Percentiles rank a stretch among this genome's conserved stretches.
phyloP scores from a whole-genome alignment of 2,797 vertebrate species.

The Chaunax sp. region DNA sequence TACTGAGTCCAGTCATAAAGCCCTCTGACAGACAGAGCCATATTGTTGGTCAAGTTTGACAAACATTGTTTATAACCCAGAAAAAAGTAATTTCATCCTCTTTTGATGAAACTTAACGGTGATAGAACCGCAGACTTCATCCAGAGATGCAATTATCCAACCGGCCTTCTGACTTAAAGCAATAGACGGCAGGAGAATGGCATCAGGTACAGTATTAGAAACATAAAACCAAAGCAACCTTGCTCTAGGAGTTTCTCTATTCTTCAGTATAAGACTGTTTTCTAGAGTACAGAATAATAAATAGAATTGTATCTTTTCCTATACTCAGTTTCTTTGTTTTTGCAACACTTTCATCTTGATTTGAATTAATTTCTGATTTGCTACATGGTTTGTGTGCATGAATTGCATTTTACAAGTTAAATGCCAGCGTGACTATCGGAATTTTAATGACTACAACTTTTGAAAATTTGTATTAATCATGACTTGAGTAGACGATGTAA shows the following conservation, averaged over 20 bases:
- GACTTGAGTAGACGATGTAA: background rate
- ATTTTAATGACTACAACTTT: conserved; percentile 37
- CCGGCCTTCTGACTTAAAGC: conserved; percentile 53
- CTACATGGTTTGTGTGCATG: background rate
- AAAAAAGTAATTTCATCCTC: conserved; percentile 47
- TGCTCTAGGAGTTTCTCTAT: conserved; percentile 19
- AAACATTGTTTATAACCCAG: conserved; percentile 56
- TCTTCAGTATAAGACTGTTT: background rate
- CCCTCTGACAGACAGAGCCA: conserved; percentile 11
- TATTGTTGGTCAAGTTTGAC: conserved; percentile 38
- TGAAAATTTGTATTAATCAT: conserved; percentile 28
- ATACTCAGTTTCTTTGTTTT: background rate
- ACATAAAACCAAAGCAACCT: conserved; percentile 10
- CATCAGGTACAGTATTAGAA: conserved; percentile 55
- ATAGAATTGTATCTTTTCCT: background rate
- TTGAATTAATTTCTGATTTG: background rate
- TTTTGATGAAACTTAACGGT: conserved; percentile 52
- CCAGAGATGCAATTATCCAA: conserved; percentile 59
- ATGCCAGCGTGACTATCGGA: conserved; percentile 26
- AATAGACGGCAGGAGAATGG: conserved; percentile 43
- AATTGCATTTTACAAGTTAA: conserved; percentile 29
- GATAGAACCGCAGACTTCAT: conserved; percentile 32
- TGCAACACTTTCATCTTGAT: background rate
- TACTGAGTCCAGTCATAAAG: background rate
- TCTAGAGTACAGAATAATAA: background rate